Conservation (phyloP, 1,140 invertebrate genomes). For the Lordiphosa clarofinis region DNA sequence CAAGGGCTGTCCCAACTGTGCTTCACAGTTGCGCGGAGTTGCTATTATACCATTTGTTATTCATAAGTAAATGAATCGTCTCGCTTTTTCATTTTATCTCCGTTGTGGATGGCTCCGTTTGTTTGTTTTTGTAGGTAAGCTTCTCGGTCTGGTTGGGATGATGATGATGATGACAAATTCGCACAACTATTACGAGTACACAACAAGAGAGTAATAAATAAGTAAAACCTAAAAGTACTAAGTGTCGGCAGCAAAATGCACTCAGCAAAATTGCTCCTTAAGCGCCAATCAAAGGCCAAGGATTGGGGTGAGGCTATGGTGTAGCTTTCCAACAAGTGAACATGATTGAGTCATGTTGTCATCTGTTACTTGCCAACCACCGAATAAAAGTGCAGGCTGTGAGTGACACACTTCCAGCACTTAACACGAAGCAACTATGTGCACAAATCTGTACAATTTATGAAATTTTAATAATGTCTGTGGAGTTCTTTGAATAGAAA, state of each 20-base stretch:
- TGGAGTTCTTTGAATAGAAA: too few species aligned
- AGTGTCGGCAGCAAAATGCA: slow-evolving; percentile 1
- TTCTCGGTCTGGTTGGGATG: too few species aligned
- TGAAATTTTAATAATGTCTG: too few species aligned
- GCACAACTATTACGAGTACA: slow-evolving; percentile 3
- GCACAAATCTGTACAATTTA: too few species aligned
- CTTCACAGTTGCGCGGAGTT: background rate
- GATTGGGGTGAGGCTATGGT: too few species aligned
- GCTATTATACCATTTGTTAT: slow-evolving; percentile 19
- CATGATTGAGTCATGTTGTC: too few species aligned
- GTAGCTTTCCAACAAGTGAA: background rate
- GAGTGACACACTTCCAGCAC: too few species aligned
- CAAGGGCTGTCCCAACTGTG: slow-evolving; percentile 1
- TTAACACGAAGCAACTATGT: too few species aligned
- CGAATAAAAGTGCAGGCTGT: too few species aligned
- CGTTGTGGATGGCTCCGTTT: background rate
- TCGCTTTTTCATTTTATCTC: slow-evolving; percentile 19
- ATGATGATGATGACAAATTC: slow-evolving; percentile 10
- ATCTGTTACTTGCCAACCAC: too few species aligned
- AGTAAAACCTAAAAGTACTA: too few species aligned
- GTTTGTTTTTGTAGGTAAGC: too few species aligned
- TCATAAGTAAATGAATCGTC: slow-evolving; percentile 26
- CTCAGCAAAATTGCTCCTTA: slow-evolving; percentile 4
- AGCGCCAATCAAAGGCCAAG: background rate
- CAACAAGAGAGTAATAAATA: background rate